A percentile compares a stretch with the other conserved stretches of the same genome.
These are phyloP conservation scores for Felis chaus DNA, from an alignment of 2,113 vertebrate genomes.

Conservation along the genomic window DNA sequence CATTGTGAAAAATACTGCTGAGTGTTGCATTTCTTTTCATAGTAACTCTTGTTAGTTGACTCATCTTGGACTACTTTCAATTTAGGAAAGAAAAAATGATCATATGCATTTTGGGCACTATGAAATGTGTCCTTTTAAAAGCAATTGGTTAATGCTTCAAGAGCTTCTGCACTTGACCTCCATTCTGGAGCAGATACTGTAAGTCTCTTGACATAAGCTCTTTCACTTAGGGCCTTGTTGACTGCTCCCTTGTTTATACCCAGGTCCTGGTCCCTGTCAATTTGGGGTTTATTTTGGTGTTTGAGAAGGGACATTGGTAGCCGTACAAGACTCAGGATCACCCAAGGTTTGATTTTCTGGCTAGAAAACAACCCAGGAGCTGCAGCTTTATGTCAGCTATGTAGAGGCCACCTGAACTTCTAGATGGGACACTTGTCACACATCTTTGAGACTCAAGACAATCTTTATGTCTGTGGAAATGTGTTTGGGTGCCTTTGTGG, in stretches of 20 bases:
- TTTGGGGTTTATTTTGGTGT: neutral
- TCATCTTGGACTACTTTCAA: neutral
- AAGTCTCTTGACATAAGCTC: neutral
- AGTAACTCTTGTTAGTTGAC: neutral
- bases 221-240: neutral
- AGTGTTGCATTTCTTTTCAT: neutral
- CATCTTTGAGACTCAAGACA: neutral
- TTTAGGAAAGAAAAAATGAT: neutral
- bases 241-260: neutral
- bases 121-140: neutral
- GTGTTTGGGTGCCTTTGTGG: neutral
- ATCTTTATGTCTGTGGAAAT: neutral
- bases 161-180: neutral
- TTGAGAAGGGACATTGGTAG: neutral
- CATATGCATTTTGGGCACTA: neutral
- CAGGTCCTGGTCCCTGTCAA: neutral
- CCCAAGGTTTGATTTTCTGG: neutral
- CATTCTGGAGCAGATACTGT: neutral
- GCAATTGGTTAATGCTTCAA: neutral
- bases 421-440: neutral
- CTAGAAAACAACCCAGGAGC: neutral
- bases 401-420: neutral
- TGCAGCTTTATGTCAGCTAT: neutral
- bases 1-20: neutral
- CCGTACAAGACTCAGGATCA: neutral